These are phyloP conservation scores for Tricholauxania praeusta DNA, from an alignment of 2,888 invertebrate species.

Conservation along the genomic window DNA sequence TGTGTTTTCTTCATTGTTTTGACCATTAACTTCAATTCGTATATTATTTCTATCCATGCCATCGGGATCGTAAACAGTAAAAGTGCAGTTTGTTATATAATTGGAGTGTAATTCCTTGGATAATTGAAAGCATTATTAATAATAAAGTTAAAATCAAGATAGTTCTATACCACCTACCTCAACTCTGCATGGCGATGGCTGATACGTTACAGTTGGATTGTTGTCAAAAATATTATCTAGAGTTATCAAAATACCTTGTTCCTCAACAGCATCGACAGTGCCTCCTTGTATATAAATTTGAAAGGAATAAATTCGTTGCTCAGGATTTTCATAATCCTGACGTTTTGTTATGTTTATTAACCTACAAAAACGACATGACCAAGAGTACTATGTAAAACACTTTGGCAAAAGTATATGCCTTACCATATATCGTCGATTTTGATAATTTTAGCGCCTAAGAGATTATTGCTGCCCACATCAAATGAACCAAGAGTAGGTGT, in stretches of 20 bases:
- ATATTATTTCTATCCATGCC: conserved; percentile 65
- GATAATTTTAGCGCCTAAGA: conserved; percentile 46
- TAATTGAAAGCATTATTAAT: conserved; percentile 19
- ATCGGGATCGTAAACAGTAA: conserved; percentile 54
- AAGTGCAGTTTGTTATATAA: conserved; percentile 57
- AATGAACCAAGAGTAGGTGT: conserved; percentile 49
- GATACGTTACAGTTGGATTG: conserved; percentile 69
- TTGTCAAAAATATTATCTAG: conserved; percentile 70
- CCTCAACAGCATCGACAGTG: conserved; percentile 18
- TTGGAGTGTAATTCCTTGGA: conserved; percentile 63
- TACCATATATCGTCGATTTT: conserved; percentile 46
- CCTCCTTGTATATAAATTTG: conserved; percentile 55
- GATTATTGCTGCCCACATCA: conserved; percentile 48
- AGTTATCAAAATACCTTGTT: conserved; percentile 55
- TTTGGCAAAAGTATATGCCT: not conserved
- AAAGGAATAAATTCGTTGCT: conserved; percentile 69
- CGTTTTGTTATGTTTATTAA: conserved; percentile 60
- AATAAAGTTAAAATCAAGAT: not conserved
- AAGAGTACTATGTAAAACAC: not conserved
- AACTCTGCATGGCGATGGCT: conserved; percentile 69
- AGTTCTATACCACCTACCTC: conserved; percentile 58
- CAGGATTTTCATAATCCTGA: conserved; percentile 71
- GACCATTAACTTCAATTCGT: conserved; percentile 66
- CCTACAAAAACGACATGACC: conserved; percentile 45
- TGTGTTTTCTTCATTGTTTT: conserved; percentile 64